Conservation (phyloP, 1,140 invertebrate species). For the Drosophila micromelanica region DNA sequence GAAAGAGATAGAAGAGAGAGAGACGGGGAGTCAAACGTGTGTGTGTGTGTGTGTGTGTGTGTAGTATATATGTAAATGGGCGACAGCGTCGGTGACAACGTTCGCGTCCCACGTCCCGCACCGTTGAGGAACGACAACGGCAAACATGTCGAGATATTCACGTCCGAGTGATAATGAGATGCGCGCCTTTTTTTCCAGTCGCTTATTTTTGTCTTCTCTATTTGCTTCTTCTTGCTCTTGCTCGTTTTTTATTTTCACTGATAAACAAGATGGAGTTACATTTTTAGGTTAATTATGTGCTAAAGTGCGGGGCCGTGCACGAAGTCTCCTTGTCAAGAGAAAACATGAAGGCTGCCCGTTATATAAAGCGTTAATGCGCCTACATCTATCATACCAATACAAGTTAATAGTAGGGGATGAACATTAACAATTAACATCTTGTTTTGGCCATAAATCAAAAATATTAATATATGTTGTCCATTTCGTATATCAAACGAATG, state of each 20-base stretch:
- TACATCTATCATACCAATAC: neutral
- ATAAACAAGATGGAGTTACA: slow-evolving; percentile 83
- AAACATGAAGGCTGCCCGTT: slow-evolving; percentile 33
- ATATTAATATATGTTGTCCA: no score
- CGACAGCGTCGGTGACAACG: slow-evolving; percentile 61
- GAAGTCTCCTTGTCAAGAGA: slow-evolving; percentile 35
- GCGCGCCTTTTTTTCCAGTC: slow-evolving; percentile 76
- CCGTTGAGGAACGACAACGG: slow-evolving; percentile 72
- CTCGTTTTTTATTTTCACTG: slow-evolving; percentile 66
- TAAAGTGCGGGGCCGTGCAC: slow-evolving; percentile 67
- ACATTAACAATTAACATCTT: no score
- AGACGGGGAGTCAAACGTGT: slow-evolving; percentile 5
- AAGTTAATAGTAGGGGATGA: no score
- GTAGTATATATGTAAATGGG: slow-evolving; percentile 35
- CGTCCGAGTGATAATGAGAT: slow-evolving; percentile 84
- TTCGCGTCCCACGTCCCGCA: slow-evolving; percentile 52
- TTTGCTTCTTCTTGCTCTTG: slow-evolving; percentile 17
- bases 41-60: slow-evolving; percentile 11
- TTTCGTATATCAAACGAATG: no score
- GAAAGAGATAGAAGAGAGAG: slow-evolving; percentile 12
- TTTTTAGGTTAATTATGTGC: slow-evolving; percentile 84
- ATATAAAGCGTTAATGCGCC: slow-evolving; percentile 10
- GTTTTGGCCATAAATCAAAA: no score
- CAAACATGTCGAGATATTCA: slow-evolving; percentile 84
- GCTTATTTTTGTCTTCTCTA: slow-evolving; percentile 38